A percentile compares a stretch with the other conserved stretches of the same genome.
Conservation (phyloP, 2,888 invertebrate species). For the Apoda limacodes region DNA sequence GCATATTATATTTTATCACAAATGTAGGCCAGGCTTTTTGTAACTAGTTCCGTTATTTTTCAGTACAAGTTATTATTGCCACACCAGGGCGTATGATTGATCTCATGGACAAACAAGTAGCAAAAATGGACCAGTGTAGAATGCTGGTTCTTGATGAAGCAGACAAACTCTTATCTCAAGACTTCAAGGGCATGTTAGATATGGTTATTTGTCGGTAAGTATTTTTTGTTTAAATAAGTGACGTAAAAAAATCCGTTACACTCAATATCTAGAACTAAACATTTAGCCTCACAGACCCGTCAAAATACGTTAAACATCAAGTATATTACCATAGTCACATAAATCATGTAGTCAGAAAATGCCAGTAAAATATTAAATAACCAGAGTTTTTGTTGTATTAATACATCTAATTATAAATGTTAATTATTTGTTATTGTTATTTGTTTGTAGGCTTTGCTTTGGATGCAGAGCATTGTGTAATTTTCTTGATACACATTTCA, state of each 20-base stretch:
- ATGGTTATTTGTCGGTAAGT: slow-evolving; percentile 83
- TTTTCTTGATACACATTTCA: slow-evolving; percentile 42
- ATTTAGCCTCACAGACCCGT: too few species aligned
- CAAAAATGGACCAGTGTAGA: slow-evolving; percentile 95
- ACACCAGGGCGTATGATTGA: slow-evolving; percentile 99
- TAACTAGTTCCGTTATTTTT: slow-evolving; percentile 32
- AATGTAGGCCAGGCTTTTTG: not conserved
- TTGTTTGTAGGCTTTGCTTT: not conserved
- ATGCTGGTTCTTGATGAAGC: slow-evolving; percentile 99
- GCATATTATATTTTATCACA: not conserved
- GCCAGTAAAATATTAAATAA: not conserved
- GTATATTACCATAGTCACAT: too few species aligned
- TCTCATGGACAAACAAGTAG: slow-evolving; percentile 97
- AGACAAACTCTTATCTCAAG: slow-evolving; percentile 98
- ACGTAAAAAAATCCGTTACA: too few species aligned
- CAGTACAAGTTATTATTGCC: slow-evolving; percentile 98
- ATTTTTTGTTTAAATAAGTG: too few species aligned
- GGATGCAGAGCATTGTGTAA: not conserved
- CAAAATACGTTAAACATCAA: too few species aligned
- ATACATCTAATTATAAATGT: slow-evolving; percentile 5
- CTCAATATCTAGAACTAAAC: too few species aligned
- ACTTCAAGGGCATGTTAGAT: slow-evolving; percentile 99
- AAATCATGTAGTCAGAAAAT: too few species aligned
- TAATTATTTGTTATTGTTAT: not conserved
- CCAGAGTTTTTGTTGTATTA: slow-evolving; percentile 4